Percentiles rank a stretch among this genome's conserved stretches.
Evolutionary conservation across 2,888 invertebrate genomes (phyloP).

Genomic region (Pandemis corylana): DNA sequence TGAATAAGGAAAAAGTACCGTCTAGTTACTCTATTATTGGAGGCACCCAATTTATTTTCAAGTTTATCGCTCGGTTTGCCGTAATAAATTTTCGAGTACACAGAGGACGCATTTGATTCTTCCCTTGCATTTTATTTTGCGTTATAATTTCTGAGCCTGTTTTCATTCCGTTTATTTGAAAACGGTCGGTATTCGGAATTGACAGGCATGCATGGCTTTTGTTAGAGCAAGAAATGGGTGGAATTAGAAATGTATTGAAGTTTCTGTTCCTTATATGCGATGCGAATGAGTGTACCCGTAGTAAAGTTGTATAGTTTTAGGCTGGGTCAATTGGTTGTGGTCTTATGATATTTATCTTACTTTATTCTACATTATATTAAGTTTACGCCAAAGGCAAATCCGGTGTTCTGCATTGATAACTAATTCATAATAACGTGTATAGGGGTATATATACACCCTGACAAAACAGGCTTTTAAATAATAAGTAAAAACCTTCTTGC

Average conservation of each 20-base stretch:
- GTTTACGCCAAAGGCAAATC: too few species aligned
- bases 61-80: slow-evolving; percentile 64
- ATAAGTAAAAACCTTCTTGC: not conserved
- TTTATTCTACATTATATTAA: not conserved
- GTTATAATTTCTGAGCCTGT: slow-evolving; percentile 51
- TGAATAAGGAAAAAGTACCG: slow-evolving; percentile 36
- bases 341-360: too few species aligned
- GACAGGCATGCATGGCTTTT: slow-evolving; percentile 4
- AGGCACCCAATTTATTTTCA: slow-evolving; percentile 65
- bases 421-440: not conserved
- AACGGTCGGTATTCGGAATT: not conserved
- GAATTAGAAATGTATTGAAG: not conserved
- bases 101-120: slow-evolving; percentile 55
- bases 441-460: not conserved
- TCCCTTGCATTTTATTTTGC: slow-evolving; percentile 53
- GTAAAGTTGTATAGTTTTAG: too few species aligned
- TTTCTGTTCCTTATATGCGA: too few species aligned
- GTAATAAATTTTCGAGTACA: slow-evolving; percentile 60
- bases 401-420: too few species aligned
- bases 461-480: not conserved
- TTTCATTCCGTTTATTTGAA: not conserved
- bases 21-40: slow-evolving; percentile 52
- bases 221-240: not conserved
- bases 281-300: too few species aligned
- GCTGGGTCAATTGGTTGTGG: too few species aligned